These are phyloP conservation scores for Herpailurus yagouaroundi DNA, from an alignment of 2,113 vertebrate genomes.

Conservation along the genomic window DNA sequence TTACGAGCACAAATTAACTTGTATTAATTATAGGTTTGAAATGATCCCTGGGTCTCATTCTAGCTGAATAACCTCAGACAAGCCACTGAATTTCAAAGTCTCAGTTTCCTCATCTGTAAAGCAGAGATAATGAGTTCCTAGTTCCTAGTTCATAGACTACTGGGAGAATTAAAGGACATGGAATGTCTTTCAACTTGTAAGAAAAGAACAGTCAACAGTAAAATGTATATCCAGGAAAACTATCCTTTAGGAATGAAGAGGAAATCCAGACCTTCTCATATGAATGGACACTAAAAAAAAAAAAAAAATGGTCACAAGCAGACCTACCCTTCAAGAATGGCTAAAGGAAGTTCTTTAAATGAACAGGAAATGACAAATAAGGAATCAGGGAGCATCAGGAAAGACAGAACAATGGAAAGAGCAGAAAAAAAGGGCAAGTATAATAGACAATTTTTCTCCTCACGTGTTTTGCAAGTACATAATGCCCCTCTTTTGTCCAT, in stretches of 20 bases:
- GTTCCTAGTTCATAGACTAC: background rate
- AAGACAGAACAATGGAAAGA: background rate
- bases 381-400: background rate
- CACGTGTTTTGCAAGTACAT: background rate
- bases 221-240: background rate
- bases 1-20: background rate
- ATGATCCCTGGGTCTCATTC: background rate
- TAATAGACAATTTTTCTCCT: background rate
- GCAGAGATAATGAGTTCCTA: background rate
- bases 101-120: slow-evolving; percentile 16
- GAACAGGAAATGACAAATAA: background rate
- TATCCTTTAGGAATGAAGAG: background rate
- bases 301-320: background rate
- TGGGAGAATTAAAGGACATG: background rate
- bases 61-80: background rate
- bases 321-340: background rate
- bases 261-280: background rate
- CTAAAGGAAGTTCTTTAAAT: background rate
- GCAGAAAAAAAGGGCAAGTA: background rate
- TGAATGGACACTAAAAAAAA: background rate
- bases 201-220: background rate
- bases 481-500: background rate
- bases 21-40: background rate
- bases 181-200: background rate
- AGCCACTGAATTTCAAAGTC: background rate